Conservation (phyloP, 2,888 invertebrate species). For the Zele albiditarsus region DNA sequence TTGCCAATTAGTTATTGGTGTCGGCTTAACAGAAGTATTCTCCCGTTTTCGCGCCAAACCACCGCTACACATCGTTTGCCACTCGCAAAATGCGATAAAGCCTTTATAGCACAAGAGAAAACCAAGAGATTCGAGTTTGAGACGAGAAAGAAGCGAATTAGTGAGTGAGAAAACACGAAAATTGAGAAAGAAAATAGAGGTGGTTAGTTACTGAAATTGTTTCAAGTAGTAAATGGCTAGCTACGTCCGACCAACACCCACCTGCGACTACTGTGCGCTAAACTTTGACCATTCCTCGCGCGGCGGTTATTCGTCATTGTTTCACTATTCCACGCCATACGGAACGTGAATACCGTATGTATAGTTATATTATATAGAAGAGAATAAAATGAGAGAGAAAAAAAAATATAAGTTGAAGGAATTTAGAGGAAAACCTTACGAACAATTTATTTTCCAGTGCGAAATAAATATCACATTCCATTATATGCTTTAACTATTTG, state of each 20-base stretch:
- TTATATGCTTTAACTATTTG: too few species aligned
- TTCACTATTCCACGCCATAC: constrained; percentile 19
- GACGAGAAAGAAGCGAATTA: not conserved
- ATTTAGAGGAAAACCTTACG: not conserved
- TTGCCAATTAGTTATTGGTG: constrained; percentile 11
- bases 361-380: not conserved
- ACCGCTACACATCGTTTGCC: not conserved
- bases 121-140: not conserved
- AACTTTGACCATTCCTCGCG: constrained; percentile 55
- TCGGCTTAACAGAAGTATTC: constrained; percentile 30
- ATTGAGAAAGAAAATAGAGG: constrained; percentile 34
- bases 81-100: constrained; percentile 12
- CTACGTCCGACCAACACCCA: constrained; percentile 51
- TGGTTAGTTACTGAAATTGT: constrained; percentile 58
- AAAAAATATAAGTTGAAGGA: not conserved
- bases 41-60: not conserved
- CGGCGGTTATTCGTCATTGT: constrained; percentile 39
- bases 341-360: not conserved
- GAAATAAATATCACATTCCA: too few species aligned
- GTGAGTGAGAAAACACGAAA: constrained; percentile 26
- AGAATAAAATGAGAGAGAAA: not conserved
- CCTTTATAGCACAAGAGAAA: constrained; percentile 1
- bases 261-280: constrained; percentile 48
- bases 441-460: too few species aligned
- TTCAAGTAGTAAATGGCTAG: constrained; percentile 56